Evolutionary conservation across 2,888 invertebrate genomes (phyloP).

Genomic region (Diarsia rubi): DNA sequence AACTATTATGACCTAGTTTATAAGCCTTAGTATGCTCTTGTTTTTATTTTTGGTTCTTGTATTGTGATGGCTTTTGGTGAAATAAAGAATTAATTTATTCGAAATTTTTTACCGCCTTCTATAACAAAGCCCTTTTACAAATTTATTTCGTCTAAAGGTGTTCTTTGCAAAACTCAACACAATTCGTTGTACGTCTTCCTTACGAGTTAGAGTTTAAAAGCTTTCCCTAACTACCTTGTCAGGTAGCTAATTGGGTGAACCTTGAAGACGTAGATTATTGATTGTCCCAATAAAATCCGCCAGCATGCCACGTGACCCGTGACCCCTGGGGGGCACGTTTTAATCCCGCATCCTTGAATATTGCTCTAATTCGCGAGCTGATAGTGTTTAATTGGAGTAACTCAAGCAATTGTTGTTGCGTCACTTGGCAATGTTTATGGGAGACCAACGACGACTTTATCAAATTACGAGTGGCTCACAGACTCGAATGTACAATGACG

Average conservation of each 20-base stretch:
- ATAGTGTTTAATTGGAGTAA: slow-evolving; percentile 65
- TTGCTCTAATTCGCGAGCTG: slow-evolving; percentile 57
- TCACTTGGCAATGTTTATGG: slow-evolving; percentile 41
- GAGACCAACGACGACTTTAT: neutral
- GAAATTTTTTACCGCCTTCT: no score
- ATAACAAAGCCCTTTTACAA: neutral
- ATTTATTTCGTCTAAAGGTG: slow-evolving; percentile 1
- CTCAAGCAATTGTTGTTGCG: slow-evolving; percentile 65
- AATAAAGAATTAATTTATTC: no score
- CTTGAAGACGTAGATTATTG: neutral
- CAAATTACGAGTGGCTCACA: slow-evolving; percentile 3
- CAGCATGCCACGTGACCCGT: neutral
- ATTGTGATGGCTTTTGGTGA: no score
- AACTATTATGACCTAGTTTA: no score
- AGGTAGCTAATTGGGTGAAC: slow-evolving; percentile 3
- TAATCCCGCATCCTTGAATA: slow-evolving; percentile 52
- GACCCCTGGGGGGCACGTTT: slow-evolving; percentile 15
- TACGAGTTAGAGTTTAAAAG: slow-evolving; percentile 4
- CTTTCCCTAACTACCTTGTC: neutral
- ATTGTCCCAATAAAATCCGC: neutral
- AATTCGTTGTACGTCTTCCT: slow-evolving; percentile 1
- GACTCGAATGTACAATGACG: neutral
- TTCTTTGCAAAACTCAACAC: neutral
- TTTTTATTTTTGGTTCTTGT: no score
- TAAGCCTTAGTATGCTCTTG: no score